Percentiles rank a stretch among this genome's conserved stretches.
Conservation (phyloP, 1,140 invertebrate species). For the Odontomachus brunneus region DNA sequence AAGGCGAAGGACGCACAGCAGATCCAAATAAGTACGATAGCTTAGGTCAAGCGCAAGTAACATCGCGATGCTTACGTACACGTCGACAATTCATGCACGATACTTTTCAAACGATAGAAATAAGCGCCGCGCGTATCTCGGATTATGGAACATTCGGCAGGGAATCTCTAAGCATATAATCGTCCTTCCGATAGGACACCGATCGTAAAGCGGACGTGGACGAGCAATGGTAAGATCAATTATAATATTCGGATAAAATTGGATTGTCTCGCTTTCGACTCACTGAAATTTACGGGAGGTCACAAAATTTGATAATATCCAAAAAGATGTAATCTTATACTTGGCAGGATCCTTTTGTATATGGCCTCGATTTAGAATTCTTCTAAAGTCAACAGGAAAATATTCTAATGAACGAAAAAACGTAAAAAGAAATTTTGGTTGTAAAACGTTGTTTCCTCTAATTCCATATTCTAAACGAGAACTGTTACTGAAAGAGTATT, state of each 20-base stretch:
- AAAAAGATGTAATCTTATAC: too few relatives aligned
- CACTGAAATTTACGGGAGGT: too few relatives aligned
- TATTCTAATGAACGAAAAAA: too few relatives aligned
- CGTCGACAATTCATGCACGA: neutral
- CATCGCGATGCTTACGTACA: neutral
- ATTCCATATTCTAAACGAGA: too few relatives aligned
- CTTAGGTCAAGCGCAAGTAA: slow-evolving; percentile 27
- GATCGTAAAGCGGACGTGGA: slow-evolving; percentile 2
- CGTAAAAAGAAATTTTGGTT: too few relatives aligned
- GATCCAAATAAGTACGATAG: slow-evolving; percentile 61
- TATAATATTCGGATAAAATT: slow-evolving; percentile 17
- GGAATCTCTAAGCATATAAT: neutral
- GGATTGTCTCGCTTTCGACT: neutral
- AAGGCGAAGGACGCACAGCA: slow-evolving; percentile 1
- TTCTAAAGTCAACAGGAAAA: too few relatives aligned
- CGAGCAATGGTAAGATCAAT: slow-evolving; percentile 12
- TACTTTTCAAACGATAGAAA: slow-evolving; percentile 29
- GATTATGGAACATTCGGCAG: slow-evolving; percentile 34
- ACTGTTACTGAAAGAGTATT: too few relatives aligned
- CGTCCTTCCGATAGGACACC: neutral
- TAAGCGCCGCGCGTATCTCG: neutral
- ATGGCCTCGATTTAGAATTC: too few relatives aligned
- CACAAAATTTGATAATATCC: too few relatives aligned
- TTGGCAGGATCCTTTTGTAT: too few relatives aligned
- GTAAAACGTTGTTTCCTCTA: too few relatives aligned